Base-by-base conservation (phyloP, 2,797 vertebrate genomes). In the Emydoidea blandingii region DNA sequence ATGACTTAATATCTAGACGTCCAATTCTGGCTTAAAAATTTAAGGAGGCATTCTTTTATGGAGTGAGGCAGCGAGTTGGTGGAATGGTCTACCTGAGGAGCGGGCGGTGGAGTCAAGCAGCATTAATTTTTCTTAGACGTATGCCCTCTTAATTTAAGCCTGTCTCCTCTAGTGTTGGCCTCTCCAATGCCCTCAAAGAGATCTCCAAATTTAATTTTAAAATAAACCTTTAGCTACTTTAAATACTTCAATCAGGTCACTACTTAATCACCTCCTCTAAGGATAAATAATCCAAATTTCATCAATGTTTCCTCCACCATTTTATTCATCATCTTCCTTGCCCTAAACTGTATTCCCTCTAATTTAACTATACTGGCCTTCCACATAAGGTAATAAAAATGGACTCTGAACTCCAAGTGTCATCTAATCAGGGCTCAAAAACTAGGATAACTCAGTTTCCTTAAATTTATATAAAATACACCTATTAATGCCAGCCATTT, bases 201-300 rank as follows among this genome's bases (percentile, higher is more conserved):
- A 52, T 52, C 72, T 29, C 74, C 89, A 90, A 92, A 94, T 62
- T 89, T 52, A 94, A 86, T 85, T 87, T 96, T 65, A 94, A 78
- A 96, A 93, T 79, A 84, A 90, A 84, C 53, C 79, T 93, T 79
- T 78, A 95, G 50, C 87, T 74, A 83, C 65, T 89, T 97, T 50
- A 94, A 95, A 53, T 41, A 86, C 84, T 80, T 96, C 54, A 65
- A 1, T 90, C 90, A 27, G 87, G 82, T 95, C 16, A 7, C 86
- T 90, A 85, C 80, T 95, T 90, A 93, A 91, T 79, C 89, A 79
- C 41, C 86, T 76, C 27, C 79, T 95, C 1, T 0, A 15, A 79
- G 72, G 82, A 94, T 56, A 94, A 96, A 94, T 90, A 96, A 96
- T 83, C 89, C 84, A 2, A 91, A 74, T 93, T 96, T 94, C 88